phyloP scores from a whole-genome alignment of 2,113 vertebrate genomes.

The Camarhynchus parvulus region DNA sequence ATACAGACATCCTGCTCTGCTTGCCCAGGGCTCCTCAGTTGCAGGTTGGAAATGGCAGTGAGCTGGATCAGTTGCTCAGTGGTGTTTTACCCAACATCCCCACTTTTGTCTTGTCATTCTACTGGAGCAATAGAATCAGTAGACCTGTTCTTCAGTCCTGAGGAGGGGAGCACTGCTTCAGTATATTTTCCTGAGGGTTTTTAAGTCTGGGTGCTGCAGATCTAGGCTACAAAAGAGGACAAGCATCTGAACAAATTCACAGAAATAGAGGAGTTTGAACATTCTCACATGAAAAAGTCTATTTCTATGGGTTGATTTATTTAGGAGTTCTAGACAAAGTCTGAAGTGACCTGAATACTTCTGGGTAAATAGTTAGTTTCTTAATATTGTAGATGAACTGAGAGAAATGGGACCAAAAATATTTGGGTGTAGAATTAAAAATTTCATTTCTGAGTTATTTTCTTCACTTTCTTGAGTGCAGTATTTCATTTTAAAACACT shows the following conservation, averaged over 20 bases:
- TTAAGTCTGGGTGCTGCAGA: background rate
- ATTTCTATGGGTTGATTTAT: background rate
- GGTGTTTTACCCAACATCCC: background rate
- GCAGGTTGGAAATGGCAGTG: background rate
- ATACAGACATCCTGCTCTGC: background rate
- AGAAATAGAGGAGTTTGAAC: background rate
- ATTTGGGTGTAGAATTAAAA: background rate
- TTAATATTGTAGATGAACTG: background rate
- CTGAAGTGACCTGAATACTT: background rate
- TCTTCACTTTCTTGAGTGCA: background rate
- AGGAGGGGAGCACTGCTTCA: background rate
- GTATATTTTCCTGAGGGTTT: background rate
- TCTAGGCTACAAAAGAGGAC: background rate
- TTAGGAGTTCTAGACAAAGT: background rate
- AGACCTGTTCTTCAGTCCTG: background rate
- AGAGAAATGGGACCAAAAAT: background rate
- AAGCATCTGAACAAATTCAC: background rate
- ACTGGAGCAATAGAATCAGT: background rate
- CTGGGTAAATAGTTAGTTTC: background rate
- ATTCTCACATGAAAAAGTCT: accelerated
- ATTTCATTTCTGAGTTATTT: background rate
- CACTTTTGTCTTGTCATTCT: background rate
- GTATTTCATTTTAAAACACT: background rate
- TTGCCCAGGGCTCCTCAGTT: background rate
- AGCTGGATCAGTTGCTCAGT: background rate